Base-by-base conservation (phyloP, 2,888 invertebrate species). In the Esperia sulphurella region DNA sequence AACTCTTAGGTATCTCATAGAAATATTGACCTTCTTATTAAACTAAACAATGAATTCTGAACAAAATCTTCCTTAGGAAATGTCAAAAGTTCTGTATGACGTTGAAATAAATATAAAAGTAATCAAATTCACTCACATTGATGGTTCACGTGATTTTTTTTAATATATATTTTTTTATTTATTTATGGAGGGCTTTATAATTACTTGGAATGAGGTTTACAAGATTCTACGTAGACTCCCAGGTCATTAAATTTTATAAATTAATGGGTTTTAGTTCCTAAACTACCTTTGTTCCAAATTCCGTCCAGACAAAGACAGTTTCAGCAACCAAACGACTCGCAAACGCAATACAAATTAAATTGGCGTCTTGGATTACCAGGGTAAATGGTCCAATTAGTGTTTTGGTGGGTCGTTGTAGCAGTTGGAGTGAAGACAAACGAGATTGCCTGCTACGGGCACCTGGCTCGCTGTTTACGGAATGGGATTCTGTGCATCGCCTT, bases 321-420 rank as follows among this genome's bases (percentile, higher is more conserved):
- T 35, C 49, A 47, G 37, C n/a, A 3, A 44, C 43, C 50, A 61
- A 57, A 62, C 61, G 59, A 58, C 58, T 62, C 59, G 59, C 63
- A 63, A 71, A 64, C 65, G 67, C 65, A 67, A 67, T 67, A 77
- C 77, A 80, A 83, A 83, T 83, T 83, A 82, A 83, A 82, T 79
- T 72, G 75, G 73, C 65, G 75, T 77, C 82, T 80, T 75, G 75
- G 78, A 84, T 83, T 83, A 81, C 82, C 68, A 69, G 78, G 75
- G 83, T 74, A 81, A 86, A 82, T 82, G 81, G 73, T 67, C 80
- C 85, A 86, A 85, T 84, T 86, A 85, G 82, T 82, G 81, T 50
- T 50, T 50, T 40, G 50, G 46, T 47, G 43, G 50, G 46, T 46
- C 43, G 43, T 48, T 28, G 39, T 14, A 43, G 38, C 43, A 46